phyloP scores from a whole-genome alignment of 2,888 invertebrate species.

The Erebia palarica region DNA sequence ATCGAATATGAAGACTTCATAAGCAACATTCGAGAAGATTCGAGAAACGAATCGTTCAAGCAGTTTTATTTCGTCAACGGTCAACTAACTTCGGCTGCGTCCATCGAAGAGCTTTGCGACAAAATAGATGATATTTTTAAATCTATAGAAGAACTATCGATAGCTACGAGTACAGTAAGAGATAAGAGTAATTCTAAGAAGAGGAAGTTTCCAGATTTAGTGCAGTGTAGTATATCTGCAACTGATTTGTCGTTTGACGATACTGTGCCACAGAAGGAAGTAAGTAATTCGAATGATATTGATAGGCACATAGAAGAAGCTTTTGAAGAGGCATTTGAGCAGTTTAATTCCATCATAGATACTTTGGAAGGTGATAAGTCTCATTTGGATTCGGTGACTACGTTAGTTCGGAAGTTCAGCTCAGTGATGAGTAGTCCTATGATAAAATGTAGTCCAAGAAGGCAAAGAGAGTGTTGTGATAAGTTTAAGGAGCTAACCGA shows the following conservation, averaged over 20 bases:
- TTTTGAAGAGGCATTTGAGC: constrained; percentile 68
- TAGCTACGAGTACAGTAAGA: constrained; percentile 56
- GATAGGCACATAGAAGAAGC: constrained; percentile 71
- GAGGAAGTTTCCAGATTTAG: constrained; percentile 55
- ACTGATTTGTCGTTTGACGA: constrained; percentile 68
- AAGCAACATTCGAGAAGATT: constrained; percentile 53
- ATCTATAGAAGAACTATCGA: constrained; percentile 67
- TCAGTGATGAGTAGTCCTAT: constrained; percentile 57
- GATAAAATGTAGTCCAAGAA: constrained; percentile 56
- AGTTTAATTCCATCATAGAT: constrained; percentile 56
- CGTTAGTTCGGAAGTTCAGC: constrained; percentile 67
- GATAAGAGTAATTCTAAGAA: constrained; percentile 30
- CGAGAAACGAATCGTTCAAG: constrained; percentile 49
- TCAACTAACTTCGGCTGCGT: constrained; percentile 64
- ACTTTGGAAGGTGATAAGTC: constrained; percentile 49
- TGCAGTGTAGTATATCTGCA: constrained; percentile 67
- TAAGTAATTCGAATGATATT: constrained; percentile 55
- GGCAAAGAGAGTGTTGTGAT: constrained; percentile 59
- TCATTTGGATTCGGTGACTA: constrained; percentile 63
- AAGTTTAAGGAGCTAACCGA: constrained; percentile 68
- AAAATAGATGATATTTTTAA: constrained; percentile 70
- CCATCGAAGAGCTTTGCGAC: constrained; percentile 68
- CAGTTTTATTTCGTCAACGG: constrained; percentile 63
- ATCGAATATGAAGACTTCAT: constrained; percentile 66
- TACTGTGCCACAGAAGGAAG: constrained; percentile 49